A percentile compares a stretch with the other conserved stretches of the same genome.
Evolutionary conservation across 2,113 vertebrate genomes (phyloP).

Genomic region (Rafetus swinhoei): DNA sequence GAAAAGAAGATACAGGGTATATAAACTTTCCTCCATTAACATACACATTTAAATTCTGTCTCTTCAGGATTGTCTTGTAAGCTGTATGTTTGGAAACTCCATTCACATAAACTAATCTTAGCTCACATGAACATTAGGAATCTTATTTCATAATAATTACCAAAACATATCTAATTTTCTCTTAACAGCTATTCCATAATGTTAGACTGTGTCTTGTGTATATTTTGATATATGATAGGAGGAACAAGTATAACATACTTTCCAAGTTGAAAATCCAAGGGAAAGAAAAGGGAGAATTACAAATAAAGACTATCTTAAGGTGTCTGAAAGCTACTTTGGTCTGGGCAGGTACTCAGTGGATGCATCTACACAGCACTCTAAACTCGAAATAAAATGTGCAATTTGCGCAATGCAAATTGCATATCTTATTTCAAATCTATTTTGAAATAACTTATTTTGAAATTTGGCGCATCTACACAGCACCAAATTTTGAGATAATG

Average conservation of each 20-base stretch:
- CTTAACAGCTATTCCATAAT: not conserved
- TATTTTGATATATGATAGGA: not conserved
- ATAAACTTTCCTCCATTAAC: not conserved
- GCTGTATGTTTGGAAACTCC: no score
- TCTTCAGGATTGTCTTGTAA: no score
- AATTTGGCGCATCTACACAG: no score
- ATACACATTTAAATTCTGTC: no score
- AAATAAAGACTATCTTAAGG: not conserved
- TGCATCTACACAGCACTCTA: not conserved
- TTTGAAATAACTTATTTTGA: no score
- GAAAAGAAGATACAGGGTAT: not conserved
- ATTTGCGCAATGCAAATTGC: not conserved
- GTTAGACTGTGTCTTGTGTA: not conserved
- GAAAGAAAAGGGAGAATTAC: not conserved
- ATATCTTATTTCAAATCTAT: no score
- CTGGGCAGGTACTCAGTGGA: not conserved
- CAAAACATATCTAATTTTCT: not conserved
- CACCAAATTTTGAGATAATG: no score
- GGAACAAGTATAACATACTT: not conserved
- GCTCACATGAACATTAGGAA: no score
- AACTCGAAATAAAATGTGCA: not conserved
- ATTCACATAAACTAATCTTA: no score
- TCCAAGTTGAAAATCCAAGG: not conserved
- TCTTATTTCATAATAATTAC: not conserved
- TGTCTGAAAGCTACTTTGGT: not conserved